Conservation (phyloP, 2,113 vertebrate genomes). For the Xenus cinereus region DNA sequence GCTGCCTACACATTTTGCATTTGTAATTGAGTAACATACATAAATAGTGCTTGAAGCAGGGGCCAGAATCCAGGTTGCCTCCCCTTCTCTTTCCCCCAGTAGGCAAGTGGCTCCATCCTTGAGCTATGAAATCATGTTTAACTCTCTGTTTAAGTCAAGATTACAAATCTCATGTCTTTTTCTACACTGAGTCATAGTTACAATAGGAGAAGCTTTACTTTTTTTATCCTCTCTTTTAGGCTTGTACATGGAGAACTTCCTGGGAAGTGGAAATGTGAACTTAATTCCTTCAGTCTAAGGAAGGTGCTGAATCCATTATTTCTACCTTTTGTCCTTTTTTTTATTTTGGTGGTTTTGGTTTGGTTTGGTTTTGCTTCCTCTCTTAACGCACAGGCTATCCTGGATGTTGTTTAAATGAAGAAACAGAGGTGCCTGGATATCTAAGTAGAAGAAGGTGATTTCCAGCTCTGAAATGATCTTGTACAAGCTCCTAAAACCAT, state of each 20-base stretch:
- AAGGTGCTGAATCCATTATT: not conserved
- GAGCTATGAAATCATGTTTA: constrained; percentile 9
- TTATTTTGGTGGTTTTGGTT: not conserved
- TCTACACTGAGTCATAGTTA: not conserved
- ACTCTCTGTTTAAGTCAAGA: not conserved
- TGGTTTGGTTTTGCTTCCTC: not conserved
- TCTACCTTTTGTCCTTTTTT: not conserved
- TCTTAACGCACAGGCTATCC: not conserved
- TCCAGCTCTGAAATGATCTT: not conserved
- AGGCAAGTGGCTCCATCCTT: not conserved
- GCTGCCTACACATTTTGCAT: constrained; percentile 54
- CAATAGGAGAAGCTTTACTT: not conserved
- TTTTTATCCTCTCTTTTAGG: not conserved
- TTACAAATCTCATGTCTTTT: not conserved
- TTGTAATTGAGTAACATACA: constrained; percentile 27
- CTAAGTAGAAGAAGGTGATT: not conserved
- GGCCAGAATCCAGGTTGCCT: constrained; percentile 21
- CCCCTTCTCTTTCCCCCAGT: not conserved
- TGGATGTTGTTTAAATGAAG: not conserved
- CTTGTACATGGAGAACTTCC: not conserved
- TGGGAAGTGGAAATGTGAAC: not conserved
- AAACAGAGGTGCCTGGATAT: not conserved
- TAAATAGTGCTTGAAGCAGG: constrained; percentile 24
- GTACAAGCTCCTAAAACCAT: not conserved
- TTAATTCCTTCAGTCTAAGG: not conserved